Evolutionary conservation across 2,797 vertebrate genomes (phyloP).

Genomic region (Chelon labrosus): DNA sequence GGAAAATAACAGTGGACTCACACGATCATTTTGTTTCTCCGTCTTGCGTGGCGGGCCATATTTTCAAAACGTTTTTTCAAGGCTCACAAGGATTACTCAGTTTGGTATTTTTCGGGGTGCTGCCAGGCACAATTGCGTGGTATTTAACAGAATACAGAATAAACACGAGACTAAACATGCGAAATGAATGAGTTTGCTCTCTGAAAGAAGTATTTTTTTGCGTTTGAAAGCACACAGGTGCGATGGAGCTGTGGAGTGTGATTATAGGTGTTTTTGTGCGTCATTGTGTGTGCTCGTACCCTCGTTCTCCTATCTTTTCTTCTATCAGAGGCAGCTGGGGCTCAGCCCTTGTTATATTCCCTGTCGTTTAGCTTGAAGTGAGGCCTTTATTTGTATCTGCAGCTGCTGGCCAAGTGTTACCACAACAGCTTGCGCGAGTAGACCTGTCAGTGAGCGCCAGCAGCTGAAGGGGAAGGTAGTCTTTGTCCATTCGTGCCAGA

Average conservation of each 20-base stretch:
- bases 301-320: slow-evolving; percentile 36
- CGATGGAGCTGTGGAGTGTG: slow-evolving; percentile 32
- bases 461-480: slow-evolving; percentile 62
- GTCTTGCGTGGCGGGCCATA: slow-evolving; percentile 10
- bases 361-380: slow-evolving; percentile 68
- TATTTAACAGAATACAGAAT: slow-evolving; percentile 35
- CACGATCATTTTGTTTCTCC: slow-evolving; percentile 12
- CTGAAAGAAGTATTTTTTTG: slow-evolving; percentile 20
- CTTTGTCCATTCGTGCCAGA: slow-evolving; percentile 71
- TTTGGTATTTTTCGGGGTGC: slow-evolving; percentile 21
- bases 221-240: slow-evolving; percentile 27
- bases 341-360: slow-evolving; percentile 69
- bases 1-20: slow-evolving; percentile 21
- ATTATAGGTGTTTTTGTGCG: slow-evolving; percentile 54
- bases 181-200: slow-evolving; percentile 35
- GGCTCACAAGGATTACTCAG: slow-evolving; percentile 14
- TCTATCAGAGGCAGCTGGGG: slow-evolving; percentile 61
- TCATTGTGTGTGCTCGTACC: slow-evolving; percentile 23
- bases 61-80: slow-evolving; percentile 15
- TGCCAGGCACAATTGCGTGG: slow-evolving; percentile 4
- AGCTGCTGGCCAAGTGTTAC: slow-evolving; percentile 74
- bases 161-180: slow-evolving; percentile 23
- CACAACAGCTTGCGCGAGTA: slow-evolving; percentile 63
- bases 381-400: slow-evolving; percentile 75
- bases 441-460: slow-evolving; percentile 72